These are phyloP conservation scores for Hydrochoerus hydrochaeris DNA, from an alignment of 2,113 vertebrate species.

Conservation along the genomic window DNA sequence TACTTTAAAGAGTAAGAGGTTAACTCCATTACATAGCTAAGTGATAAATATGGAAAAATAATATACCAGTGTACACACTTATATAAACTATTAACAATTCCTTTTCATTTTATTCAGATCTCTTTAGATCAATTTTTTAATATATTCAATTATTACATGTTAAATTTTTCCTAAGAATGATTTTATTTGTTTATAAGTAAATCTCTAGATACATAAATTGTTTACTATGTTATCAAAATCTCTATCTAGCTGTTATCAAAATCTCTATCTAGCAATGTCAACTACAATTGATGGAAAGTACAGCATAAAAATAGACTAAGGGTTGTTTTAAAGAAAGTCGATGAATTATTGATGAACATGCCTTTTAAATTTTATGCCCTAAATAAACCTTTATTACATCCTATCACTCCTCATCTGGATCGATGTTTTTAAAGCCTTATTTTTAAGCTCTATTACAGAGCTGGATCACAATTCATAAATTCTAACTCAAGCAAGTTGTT, in stretches of 20 bases:
- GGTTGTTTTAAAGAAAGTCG: constrained; percentile 16
- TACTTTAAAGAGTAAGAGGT: constrained; percentile 18
- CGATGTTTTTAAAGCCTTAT: constrained; percentile 53
- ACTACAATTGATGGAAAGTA: constrained; percentile 10
- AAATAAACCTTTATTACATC: constrained; percentile 64
- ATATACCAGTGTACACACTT: neutral
- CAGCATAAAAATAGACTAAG: neutral
- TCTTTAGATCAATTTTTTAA: neutral
- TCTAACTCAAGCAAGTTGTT: neutral
- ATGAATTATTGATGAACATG: constrained; percentile 64
- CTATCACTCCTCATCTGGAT: constrained; percentile 32
- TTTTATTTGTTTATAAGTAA: constrained; percentile 23
- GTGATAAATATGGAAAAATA: neutral
- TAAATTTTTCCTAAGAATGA: constrained; percentile 9
- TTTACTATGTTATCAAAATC: constrained; percentile 31
- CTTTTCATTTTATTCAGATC: neutral
- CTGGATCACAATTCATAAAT: constrained; percentile 53
- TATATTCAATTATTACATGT: neutral
- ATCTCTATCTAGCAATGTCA: neutral
- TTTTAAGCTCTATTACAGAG: constrained; percentile 45
- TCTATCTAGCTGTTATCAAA: constrained; percentile 3
- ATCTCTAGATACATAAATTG: neutral
- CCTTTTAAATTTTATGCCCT: constrained; percentile 53
- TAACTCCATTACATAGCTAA: neutral
- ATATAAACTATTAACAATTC: neutral